phyloP scores from a whole-genome alignment of 2,888 invertebrate species.

The Chelonus formosanus region DNA sequence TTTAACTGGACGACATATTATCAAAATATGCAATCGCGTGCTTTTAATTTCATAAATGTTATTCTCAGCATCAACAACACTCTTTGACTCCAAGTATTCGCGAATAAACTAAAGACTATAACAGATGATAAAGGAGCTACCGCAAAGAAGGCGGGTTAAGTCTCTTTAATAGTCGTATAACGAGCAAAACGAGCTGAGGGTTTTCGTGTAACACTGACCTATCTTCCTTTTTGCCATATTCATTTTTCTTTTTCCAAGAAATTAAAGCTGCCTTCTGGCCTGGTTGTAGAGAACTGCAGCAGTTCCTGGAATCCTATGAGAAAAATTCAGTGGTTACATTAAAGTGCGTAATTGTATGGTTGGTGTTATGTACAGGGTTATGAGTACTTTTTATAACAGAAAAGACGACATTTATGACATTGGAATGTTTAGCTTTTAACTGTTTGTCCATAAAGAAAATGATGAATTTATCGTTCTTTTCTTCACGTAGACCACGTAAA shows the following conservation, averaged over 20 bases:
- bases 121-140: not conserved
- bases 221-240: slow-evolving; percentile 6
- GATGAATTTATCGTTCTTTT: slow-evolving; percentile 9
- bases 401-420: slow-evolving; percentile 7
- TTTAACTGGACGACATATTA: too few species aligned
- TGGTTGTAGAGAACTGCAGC: not conserved
- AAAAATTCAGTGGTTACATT: slow-evolving; percentile 1
- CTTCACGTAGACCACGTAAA: too few species aligned
- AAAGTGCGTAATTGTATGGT: too few species aligned
- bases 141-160: slow-evolving; percentile 2
- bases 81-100: slow-evolving; percentile 32
- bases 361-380: too few species aligned
- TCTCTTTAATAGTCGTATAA: slow-evolving; percentile 24
- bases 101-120: slow-evolving; percentile 7
- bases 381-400: too few species aligned
- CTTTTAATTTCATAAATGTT: slow-evolving; percentile 53
- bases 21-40: slow-evolving; percentile 50
- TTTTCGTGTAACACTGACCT: slow-evolving; percentile 29
- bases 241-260: not conserved
- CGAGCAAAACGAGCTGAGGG: slow-evolving; percentile 20
- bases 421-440: slow-evolving; percentile 1
- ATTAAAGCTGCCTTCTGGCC: not conserved
- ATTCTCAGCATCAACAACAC: slow-evolving; percentile 28
- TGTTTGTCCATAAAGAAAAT: slow-evolving; percentile 6
- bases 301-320: not conserved